phyloP scores from a whole-genome alignment of 1,140 invertebrate species.

The Diorhabda sublineata region DNA sequence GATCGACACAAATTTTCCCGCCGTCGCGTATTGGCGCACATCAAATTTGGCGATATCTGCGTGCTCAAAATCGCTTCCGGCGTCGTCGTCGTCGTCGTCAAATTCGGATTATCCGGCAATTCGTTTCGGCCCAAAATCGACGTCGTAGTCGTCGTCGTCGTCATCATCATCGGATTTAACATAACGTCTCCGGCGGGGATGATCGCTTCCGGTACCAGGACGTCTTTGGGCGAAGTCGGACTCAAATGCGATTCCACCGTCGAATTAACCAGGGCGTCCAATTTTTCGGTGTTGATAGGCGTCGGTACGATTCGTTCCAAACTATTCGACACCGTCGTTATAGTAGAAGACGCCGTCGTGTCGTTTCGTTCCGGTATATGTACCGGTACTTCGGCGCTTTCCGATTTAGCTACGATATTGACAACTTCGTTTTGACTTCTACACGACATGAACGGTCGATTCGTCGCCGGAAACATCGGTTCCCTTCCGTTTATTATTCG shows the following conservation, averaged over 20 bases:
- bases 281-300: conserved; percentile 49
- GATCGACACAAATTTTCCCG: conserved; percentile 25
- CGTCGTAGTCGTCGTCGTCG: conserved; percentile 30
- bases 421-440: conserved; percentile 24
- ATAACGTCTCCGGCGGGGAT: conserved; percentile 54
- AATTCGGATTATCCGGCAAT: conserved; percentile 15
- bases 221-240: conserved; percentile 20
- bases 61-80: conserved; percentile 58
- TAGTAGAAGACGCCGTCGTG: conserved; percentile 48
- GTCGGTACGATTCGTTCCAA: conserved; percentile 51
- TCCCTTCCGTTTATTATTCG: conserved; percentile 15
- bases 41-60: conserved; percentile 56
- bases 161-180: conserved; percentile 42
- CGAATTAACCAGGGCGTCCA: conserved; percentile 63
- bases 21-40: conserved; percentile 41
- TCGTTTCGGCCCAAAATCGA: conserved; percentile 20
- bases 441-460: conserved; percentile 25
- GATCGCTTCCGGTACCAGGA: conserved; percentile 45
- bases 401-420: conserved; percentile 41
- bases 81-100: conserved; percentile 37
- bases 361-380: conserved; percentile 40
- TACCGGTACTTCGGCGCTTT: conserved; percentile 50
- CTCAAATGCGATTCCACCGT: conserved; percentile 53
- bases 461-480: conserved; percentile 26
- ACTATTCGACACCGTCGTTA: conserved; percentile 41